phyloP scores from a whole-genome alignment of 2,797 vertebrate species.

The Psittacula derbiana region DNA sequence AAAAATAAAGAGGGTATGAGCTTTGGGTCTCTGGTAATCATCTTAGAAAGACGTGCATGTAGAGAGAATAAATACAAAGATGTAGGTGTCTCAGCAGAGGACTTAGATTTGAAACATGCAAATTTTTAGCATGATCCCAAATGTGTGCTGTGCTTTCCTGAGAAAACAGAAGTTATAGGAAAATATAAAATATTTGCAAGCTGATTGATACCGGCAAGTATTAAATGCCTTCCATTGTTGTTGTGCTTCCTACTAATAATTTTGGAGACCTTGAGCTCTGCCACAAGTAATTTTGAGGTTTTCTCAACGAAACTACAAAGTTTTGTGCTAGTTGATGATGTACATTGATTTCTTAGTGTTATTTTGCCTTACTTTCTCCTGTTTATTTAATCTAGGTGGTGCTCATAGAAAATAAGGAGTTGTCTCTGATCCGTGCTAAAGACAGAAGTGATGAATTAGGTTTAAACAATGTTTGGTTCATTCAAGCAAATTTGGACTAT shows the following conservation, averaged over 20 bases:
- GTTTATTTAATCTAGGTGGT: constrained; percentile 79
- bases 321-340: not conserved
- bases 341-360: not conserved
- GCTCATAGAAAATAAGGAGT: constrained; percentile 96
- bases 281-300: not conserved
- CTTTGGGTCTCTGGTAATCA: not conserved
- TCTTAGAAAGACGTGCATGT: not conserved
- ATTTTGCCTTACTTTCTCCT: constrained; percentile 35
- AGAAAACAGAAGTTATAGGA: not conserved
- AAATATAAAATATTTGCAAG: not conserved
- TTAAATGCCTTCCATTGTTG: not conserved
- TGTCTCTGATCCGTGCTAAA: constrained; percentile 90
- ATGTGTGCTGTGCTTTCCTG: not conserved
- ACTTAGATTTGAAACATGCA: not conserved
- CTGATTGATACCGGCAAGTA: not conserved
- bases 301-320: not conserved
- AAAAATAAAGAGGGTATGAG: not conserved
- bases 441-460: constrained; percentile 84
- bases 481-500: constrained; percentile 96
- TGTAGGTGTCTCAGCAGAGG: not conserved
- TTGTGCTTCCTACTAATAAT: not conserved
- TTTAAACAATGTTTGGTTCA: constrained; percentile 90
- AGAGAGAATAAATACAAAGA: not conserved
- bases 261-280: not conserved
- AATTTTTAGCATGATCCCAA: not conserved